phyloP scores from a whole-genome alignment of 2,797 vertebrate species.

The Limnodromus scolopaceus region DNA sequence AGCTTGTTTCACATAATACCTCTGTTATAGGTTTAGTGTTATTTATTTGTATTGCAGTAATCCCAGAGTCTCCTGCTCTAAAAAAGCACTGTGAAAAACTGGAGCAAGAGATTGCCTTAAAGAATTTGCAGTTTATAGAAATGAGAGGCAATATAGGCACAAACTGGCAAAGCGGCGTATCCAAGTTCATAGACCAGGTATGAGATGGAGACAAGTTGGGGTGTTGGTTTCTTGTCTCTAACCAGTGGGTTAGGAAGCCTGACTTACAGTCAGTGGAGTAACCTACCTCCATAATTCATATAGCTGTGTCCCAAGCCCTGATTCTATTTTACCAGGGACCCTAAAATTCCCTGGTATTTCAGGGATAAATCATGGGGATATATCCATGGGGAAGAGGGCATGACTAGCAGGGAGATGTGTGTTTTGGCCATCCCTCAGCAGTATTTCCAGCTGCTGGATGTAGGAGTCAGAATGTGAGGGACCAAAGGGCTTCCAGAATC shows the following conservation, averaged over 20 bases:
- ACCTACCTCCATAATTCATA: neutral
- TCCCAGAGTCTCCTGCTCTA: neutral
- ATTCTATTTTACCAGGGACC: neutral
- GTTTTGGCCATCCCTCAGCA: neutral
- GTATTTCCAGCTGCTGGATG: neutral
- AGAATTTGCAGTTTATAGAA: neutral
- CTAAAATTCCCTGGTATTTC: neutral
- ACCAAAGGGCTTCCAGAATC: neutral
- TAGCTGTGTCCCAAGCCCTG: rapidly evolving
- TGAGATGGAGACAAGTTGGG: rapidly evolving
- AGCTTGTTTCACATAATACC: neutral
- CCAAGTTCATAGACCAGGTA: neutral
- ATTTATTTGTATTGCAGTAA: slow-evolving; percentile 25
- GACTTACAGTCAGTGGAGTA: neutral
- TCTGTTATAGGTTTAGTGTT: neutral
- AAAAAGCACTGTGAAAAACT: neutral
- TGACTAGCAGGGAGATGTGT: neutral
- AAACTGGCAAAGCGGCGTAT: neutral
- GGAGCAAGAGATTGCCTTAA: neutral
- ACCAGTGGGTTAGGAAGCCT: neutral
- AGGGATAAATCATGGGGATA: no score
- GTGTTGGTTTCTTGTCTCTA: neutral
- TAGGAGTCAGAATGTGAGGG: neutral
- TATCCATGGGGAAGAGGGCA: no score
- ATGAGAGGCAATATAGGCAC: neutral